A percentile compares a stretch with the other conserved stretches of the same genome.
Evolutionary conservation across 2,888 invertebrate genomes (phyloP).

Genomic region (Dione vanillae): DNA sequence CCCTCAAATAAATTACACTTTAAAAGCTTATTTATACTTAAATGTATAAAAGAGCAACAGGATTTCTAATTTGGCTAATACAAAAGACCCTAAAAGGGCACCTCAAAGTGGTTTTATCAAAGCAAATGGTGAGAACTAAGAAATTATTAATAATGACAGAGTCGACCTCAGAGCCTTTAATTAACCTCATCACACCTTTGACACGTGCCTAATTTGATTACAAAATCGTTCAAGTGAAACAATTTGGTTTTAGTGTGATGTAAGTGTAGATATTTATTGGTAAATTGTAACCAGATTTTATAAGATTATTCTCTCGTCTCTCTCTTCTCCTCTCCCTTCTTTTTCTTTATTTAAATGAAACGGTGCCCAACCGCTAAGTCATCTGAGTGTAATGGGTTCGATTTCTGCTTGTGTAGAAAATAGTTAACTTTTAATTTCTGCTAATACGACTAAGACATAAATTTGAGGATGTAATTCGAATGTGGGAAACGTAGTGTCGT

Average conservation of each 20-base stretch:
- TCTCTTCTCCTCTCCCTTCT: too few relatives aligned
- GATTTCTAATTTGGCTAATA: constrained; percentile 13
- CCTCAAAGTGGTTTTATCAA: constrained; percentile 14
- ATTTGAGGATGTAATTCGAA: too few relatives aligned
- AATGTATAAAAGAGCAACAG: neutral
- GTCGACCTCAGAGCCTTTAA: constrained; percentile 25
- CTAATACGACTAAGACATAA: neutral
- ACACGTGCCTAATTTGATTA: constrained; percentile 25
- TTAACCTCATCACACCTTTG: constrained; percentile 38
- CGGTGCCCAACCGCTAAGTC: too few relatives aligned
- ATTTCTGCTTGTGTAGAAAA: neutral
- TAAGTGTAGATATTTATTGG: neutral
- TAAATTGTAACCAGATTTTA: too few relatives aligned
- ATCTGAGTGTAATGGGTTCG: neutral
- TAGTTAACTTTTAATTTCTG: neutral
- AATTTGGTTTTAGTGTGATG: neutral
- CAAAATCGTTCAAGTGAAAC: neutral
- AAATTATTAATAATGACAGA: constrained; percentile 20
- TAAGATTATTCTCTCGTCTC: too few relatives aligned
- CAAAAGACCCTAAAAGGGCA: constrained; percentile 1
- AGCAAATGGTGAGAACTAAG: constrained; percentile 14
- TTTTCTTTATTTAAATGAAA: too few relatives aligned
- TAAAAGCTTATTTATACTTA: constrained; percentile 1
- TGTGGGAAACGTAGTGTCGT: too few relatives aligned
- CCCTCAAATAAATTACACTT: constrained; percentile 4